Evolutionary conservation across 2,113 vertebrate species (phyloP).

Genomic region (Tetrax tetrax): DNA sequence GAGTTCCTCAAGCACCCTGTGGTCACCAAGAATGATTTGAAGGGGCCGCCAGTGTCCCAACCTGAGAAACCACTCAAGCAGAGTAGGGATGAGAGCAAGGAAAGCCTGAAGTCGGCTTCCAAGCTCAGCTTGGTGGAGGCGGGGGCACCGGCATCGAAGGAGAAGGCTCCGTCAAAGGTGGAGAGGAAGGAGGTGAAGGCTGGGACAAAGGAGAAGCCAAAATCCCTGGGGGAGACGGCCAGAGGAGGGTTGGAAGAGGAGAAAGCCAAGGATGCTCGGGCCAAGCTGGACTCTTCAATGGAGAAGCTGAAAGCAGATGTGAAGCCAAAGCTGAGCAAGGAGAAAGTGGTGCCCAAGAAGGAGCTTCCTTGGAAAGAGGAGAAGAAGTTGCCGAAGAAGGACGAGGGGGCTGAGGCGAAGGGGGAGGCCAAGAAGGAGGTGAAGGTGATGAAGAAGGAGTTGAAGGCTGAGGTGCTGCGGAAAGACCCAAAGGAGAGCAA

Average conservation of each 20-base stretch:
- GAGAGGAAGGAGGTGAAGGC: constrained; percentile 76
- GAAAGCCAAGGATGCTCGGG: constrained; percentile 68
- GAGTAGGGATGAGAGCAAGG: constrained; percentile 82
- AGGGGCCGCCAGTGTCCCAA: not conserved
- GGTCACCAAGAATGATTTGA: constrained; percentile 84
- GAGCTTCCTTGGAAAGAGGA: constrained; percentile 78
- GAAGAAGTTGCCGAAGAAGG: constrained; percentile 63
- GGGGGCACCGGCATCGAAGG: not conserved
- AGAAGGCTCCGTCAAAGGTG: not conserved
- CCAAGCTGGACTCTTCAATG: constrained; percentile 35
- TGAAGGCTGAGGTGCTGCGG: constrained; percentile 61
- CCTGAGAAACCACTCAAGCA: constrained; percentile 70
- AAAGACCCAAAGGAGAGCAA: constrained; percentile 68
- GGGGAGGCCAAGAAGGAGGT: constrained; percentile 49
- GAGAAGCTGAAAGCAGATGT: constrained; percentile 74
- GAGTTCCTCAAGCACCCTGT: constrained; percentile 85
- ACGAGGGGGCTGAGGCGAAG: constrained; percentile 40
- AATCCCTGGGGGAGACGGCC: constrained; percentile 13
- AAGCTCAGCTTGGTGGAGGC: constrained; percentile 53
- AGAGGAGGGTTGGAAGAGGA: constrained; percentile 71
- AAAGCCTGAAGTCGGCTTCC: constrained; percentile 82
- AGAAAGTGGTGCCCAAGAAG: constrained; percentile 74
- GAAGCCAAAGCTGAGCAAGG: constrained; percentile 70
- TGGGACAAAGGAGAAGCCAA: constrained; percentile 64
- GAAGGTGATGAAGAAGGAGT: constrained; percentile 74